These are phyloP conservation scores for Todiramphus chloris DNA, from an alignment of 2,113 vertebrate species.

Conservation along the genomic window DNA sequence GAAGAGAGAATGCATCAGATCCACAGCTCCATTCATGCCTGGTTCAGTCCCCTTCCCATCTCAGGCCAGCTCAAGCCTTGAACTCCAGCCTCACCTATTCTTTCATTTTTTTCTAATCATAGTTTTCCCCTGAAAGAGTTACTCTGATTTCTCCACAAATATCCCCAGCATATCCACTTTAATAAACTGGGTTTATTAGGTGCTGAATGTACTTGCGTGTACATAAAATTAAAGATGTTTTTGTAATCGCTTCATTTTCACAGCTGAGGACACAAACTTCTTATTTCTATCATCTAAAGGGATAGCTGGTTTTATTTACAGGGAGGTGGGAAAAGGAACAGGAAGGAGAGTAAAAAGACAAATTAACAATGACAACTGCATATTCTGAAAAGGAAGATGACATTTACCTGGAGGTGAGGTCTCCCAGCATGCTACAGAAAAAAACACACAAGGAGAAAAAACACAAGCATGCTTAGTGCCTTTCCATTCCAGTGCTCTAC, in stretches of 20 bases:
- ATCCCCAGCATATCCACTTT: background rate
- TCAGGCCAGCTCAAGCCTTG: background rate
- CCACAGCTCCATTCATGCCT: background rate
- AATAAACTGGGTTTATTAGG: background rate
- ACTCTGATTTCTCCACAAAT: background rate
- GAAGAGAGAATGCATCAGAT: slow-evolving; percentile 1
- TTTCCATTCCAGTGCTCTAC: background rate
- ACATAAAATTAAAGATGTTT: background rate
- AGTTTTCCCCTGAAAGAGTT: background rate
- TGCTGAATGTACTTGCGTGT: background rate
- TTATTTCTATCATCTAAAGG: background rate
- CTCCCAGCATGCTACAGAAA: slow-evolving; percentile 77
- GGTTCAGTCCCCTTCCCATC: background rate
- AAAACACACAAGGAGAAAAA: background rate
- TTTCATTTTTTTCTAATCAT: background rate
- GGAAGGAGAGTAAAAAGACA: background rate
- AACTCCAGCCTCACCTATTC: background rate
- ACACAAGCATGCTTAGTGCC: background rate
- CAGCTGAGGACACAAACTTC: background rate
- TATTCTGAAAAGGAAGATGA: background rate
- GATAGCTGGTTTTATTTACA: background rate
- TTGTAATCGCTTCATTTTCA: background rate
- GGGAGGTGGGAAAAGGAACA: background rate
- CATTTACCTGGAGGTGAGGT: slow-evolving; percentile 80
- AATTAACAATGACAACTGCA: background rate